These are phyloP conservation scores for Stenchaetothrips biformis DNA, from an alignment of 2,888 invertebrate species.

Conservation along the genomic window DNA sequence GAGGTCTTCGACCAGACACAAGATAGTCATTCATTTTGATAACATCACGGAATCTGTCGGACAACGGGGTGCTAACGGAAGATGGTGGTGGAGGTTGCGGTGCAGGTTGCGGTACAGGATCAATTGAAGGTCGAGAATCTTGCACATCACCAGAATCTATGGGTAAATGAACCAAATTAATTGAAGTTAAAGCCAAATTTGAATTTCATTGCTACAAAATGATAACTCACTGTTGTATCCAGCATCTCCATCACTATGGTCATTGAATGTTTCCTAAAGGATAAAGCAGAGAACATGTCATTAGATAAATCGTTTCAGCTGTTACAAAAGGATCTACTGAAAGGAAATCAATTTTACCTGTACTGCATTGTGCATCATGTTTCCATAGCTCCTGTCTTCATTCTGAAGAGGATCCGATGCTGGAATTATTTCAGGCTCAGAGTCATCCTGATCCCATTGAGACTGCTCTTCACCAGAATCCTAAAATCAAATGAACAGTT, in stretches of 20 bases:
- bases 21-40: conserved; percentile 82
- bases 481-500: neutral
- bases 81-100: conserved; percentile 30
- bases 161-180: neutral
- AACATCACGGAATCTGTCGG: conserved; percentile 56
- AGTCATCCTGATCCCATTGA: conserved; percentile 32
- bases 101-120: conserved; percentile 29
- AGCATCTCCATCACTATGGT: neutral
- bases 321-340: neutral
- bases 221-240: neutral
- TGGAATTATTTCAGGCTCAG: conserved; percentile 35
- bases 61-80: conserved; percentile 27
- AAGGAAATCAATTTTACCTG: neutral
- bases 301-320: neutral
- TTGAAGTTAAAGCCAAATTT: too few species aligned
- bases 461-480: conserved; percentile 10
- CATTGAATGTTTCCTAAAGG: neutral
- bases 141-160: neutral
- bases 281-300: neutral
- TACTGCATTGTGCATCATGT: neutral
- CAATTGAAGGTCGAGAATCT: neutral
- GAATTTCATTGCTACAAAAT: neutral
- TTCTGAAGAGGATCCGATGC: neutral
- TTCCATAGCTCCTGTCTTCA: conserved; percentile 3
- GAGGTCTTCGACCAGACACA: conserved; percentile 74